Conservation (phyloP, 23 tunicate genomes). For the Clavelina lepadiformis region DNA sequence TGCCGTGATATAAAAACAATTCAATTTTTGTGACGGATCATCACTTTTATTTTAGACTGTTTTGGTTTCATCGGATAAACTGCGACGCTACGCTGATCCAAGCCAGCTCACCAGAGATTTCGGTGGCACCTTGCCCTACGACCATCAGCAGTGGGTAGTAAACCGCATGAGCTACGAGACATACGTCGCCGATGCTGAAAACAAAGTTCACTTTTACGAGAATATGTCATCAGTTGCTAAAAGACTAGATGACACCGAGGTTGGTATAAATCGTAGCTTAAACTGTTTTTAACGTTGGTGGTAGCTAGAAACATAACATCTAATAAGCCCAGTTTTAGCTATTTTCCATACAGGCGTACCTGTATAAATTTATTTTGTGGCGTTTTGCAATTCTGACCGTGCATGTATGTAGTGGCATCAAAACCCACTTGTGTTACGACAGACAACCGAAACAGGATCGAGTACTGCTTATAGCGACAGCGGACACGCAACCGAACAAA, state of each 20-base stretch:
- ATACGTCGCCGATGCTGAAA: constrained; percentile 33
- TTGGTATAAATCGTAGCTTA: no score
- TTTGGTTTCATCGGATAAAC: constrained; percentile 52
- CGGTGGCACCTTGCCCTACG: constrained; percentile 58
- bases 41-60: constrained; percentile 24
- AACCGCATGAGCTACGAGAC: constrained; percentile 49
- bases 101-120: constrained; percentile 55
- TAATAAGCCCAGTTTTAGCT: no score
- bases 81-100: constrained; percentile 42
- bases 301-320: no score
- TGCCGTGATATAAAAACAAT: no score
- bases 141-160: constrained; percentile 66
- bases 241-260: constrained; percentile 15
- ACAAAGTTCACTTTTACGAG: constrained; percentile 23
- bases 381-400: no score
- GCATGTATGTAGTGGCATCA: background rate
- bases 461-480: constrained; percentile 51
- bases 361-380: no score
- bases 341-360: no score
- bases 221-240: constrained; percentile 5
- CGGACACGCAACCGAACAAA: constrained; percentile 64
- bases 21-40: background rate
- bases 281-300: no score
- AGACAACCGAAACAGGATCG: constrained; percentile 10
- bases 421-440: background rate